These are phyloP conservation scores for Panthera leo DNA, from an alignment of 2,113 vertebrate genomes.

Conservation along the genomic window DNA sequence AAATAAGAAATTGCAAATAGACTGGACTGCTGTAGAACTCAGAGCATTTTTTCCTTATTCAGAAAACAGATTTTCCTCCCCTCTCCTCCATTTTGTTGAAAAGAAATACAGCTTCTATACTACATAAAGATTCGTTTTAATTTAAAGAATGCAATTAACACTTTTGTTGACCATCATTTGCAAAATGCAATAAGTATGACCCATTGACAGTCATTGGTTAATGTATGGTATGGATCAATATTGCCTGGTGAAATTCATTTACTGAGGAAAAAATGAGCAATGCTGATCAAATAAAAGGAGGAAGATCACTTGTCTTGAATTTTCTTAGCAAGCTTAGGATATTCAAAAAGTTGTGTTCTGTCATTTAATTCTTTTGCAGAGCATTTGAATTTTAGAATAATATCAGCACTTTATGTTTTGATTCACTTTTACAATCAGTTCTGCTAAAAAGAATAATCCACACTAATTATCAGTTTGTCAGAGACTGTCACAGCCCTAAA, in stretches of 20 bases:
- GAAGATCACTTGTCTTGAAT: constrained; percentile 31
- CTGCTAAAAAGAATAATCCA: constrained; percentile 41
- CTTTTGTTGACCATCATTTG: neutral
- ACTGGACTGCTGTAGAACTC: neutral
- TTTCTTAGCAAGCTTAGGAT: constrained; percentile 27
- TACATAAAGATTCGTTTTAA: neutral
- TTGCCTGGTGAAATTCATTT: constrained; percentile 45
- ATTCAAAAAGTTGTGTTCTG: constrained; percentile 30
- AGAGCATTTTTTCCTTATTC: neutral
- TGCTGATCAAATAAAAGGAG: constrained; percentile 35
- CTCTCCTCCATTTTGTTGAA: neutral
- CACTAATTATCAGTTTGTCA: constrained; percentile 54
- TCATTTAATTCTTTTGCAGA: constrained; percentile 19
- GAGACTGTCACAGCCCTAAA: constrained; percentile 14
- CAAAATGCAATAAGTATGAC: neutral
- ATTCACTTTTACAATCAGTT: constrained; percentile 33
- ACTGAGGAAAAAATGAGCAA: constrained; percentile 6
- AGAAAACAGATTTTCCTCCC: neutral
- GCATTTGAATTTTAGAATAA: neutral
- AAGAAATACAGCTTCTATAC: neutral
- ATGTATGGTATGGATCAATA: neutral
- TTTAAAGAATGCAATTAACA: neutral
- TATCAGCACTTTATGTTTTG: constrained; percentile 48
- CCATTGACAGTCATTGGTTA: neutral
- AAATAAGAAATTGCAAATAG: neutral